A percentile compares a stretch with the other conserved stretches of the same genome.
phyloP scores from a whole-genome alignment of 2,113 vertebrate species.

The Grallaria varia region DNA sequence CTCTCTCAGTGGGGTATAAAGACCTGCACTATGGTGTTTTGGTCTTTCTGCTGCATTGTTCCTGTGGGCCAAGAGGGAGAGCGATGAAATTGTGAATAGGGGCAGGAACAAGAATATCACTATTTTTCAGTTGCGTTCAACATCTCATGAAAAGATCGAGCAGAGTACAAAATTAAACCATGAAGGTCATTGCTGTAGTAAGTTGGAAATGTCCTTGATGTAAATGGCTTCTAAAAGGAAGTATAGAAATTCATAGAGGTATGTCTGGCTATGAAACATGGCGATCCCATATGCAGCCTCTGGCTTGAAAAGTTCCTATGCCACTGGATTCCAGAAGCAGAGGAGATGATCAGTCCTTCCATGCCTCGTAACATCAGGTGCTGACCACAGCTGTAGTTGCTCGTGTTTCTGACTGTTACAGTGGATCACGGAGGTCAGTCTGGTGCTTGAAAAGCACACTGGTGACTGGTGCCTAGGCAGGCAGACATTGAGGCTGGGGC shows the following conservation, averaged over 20 bases:
- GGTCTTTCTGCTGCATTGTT: not conserved
- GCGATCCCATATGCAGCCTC: not conserved
- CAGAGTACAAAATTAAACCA: not conserved
- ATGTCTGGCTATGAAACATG: not conserved
- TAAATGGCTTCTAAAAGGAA: not conserved
- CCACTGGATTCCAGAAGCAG: not conserved
- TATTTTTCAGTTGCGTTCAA: not conserved
- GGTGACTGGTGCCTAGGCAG: not conserved
- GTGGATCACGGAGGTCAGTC: not conserved
- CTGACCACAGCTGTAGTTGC: not conserved
- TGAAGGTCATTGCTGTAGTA: not conserved
- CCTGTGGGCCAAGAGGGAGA: not conserved
- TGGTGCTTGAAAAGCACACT: not conserved
- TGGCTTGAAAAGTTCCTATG: not conserved
- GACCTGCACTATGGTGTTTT: not conserved
- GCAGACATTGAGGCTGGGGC: not conserved
- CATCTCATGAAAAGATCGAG: not conserved
- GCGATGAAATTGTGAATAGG: not conserved
- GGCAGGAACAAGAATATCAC: not conserved
- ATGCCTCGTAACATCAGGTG: not conserved
- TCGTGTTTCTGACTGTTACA: too few relatives aligned
- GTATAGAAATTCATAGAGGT: not conserved
- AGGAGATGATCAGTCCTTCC: not conserved
- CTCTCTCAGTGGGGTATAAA: not conserved
- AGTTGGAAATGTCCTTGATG: not conserved